Conservation (phyloP, 2,113 vertebrate genomes). For the Phoenicopterus ruber region DNA sequence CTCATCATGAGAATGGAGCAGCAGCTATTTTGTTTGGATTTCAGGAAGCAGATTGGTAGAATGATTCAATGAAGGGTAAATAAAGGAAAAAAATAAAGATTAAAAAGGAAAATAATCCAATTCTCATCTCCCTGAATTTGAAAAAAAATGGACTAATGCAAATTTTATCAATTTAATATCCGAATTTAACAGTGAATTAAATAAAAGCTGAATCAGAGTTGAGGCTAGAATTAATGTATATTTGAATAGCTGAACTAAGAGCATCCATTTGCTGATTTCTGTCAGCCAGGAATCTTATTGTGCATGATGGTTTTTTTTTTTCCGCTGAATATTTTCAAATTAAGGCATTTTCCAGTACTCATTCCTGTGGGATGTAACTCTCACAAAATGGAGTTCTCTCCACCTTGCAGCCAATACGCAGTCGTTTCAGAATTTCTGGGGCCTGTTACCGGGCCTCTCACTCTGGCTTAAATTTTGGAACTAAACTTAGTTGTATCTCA, state of each 20-base stretch:
- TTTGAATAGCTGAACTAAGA: not conserved
- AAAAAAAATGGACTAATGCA: not conserved
- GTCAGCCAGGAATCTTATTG: not conserved
- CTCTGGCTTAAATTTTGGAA: not conserved
- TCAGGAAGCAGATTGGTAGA: not conserved
- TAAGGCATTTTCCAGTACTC: not conserved
- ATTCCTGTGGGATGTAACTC: not conserved
- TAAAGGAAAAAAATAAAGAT: not conserved
- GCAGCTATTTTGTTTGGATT: not conserved
- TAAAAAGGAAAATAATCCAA: not conserved
- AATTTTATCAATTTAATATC: not conserved
- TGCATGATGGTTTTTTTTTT: not conserved
- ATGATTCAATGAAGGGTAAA: not conserved
- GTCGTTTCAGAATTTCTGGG: not conserved
- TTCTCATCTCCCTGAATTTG: not conserved
- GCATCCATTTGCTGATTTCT: not conserved
- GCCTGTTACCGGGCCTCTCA: not conserved
- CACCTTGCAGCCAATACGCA: not conserved
- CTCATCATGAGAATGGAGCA: not conserved
- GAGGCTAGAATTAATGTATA: not conserved
- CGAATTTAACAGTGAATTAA: not conserved
- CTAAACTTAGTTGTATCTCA: constrained; percentile 3
- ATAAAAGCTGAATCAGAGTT: not conserved
- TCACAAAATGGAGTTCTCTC: not conserved
- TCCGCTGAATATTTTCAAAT: not conserved